These are phyloP conservation scores for Volucella inanis DNA, from an alignment of 2,888 invertebrate genomes.

Conservation along the genomic window DNA sequence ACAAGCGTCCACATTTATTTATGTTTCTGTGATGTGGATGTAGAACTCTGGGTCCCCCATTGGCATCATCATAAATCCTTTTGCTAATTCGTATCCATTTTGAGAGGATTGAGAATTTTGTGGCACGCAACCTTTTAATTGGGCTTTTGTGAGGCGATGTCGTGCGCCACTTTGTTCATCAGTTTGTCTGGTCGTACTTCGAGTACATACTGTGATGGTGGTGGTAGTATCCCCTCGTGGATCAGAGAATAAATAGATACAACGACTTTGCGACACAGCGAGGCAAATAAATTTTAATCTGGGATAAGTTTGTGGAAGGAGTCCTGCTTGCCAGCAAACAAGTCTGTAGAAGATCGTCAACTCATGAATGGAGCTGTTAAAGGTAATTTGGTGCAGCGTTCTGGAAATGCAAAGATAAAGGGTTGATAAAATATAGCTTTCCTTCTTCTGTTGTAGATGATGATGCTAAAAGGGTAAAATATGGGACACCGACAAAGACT, in stretches of 20 bases:
- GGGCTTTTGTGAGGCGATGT: slow-evolving; percentile 76
- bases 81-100: slow-evolving; percentile 74
- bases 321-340: slow-evolving; percentile 59
- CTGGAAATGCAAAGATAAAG: slow-evolving; percentile 78
- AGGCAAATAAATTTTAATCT: slow-evolving; percentile 73
- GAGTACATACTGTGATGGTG: background rate
- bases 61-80: slow-evolving; percentile 74
- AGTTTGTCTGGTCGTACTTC: slow-evolving; percentile 50
- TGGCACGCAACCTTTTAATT: slow-evolving; percentile 77
- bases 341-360: slow-evolving; percentile 62
- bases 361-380: slow-evolving; percentile 75
- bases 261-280: slow-evolving; percentile 70
- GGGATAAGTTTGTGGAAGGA: slow-evolving; percentile 65
- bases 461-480: slow-evolving; percentile 68
- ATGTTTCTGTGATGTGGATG: slow-evolving; percentile 57
- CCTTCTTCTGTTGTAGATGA: slow-evolving; percentile 30
- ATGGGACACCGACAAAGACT: slow-evolving; percentile 46
- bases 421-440: slow-evolving; percentile 70
- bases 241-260: slow-evolving; percentile 69
- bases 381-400: slow-evolving; percentile 78
- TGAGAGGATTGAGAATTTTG: slow-evolving; percentile 75
- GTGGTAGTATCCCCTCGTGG: slow-evolving; percentile 59
- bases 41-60: slow-evolving; percentile 57
- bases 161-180: slow-evolving; percentile 74
- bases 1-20: slow-evolving; percentile 39